These are phyloP conservation scores for Ganaspis brasiliensis DNA, from an alignment of 2,888 invertebrate genomes.

Conservation along the genomic window DNA sequence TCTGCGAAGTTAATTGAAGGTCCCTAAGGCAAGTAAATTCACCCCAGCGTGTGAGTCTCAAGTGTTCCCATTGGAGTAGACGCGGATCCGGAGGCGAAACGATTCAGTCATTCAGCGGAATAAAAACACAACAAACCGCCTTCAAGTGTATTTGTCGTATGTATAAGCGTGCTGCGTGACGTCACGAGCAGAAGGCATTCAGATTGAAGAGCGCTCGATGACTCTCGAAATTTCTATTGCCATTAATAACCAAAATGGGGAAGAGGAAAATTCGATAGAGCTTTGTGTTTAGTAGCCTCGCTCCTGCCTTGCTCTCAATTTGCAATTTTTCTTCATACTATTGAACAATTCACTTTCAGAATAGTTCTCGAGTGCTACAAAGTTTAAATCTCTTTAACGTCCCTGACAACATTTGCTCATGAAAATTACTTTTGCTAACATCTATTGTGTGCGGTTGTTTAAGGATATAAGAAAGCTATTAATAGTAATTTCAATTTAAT, in stretches of 20 bases:
- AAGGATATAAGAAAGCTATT: too few relatives aligned
- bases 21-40: conserved; percentile 58
- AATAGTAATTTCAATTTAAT: too few relatives aligned
- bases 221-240: conserved; percentile 80
- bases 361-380: too few relatives aligned
- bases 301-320: too few relatives aligned
- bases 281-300: background rate
- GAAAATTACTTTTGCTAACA: too few relatives aligned
- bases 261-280: conserved; percentile 10
- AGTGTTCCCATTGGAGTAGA: conserved; percentile 70
- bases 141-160: conserved; percentile 49
- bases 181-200: conserved; percentile 80
- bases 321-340: too few relatives aligned
- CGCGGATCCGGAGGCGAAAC: conserved; percentile 67
- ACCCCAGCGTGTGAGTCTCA: conserved; percentile 50
- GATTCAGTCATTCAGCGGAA: conserved; percentile 79
- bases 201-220: conserved; percentile 80
- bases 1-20: conserved; percentile 78
- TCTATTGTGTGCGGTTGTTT: too few relatives aligned
- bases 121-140: conserved; percentile 76
- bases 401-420: too few relatives aligned
- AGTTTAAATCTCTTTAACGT: too few relatives aligned
- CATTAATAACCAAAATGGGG: conserved; percentile 76
- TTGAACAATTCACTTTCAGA: too few relatives aligned
- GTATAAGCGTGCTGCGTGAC: conserved; percentile 69